A percentile compares a stretch with the other conserved stretches of the same genome.
These are phyloP conservation scores for Apteryx owenii DNA, from an alignment of 2,113 vertebrate species.

Conservation along the genomic window DNA sequence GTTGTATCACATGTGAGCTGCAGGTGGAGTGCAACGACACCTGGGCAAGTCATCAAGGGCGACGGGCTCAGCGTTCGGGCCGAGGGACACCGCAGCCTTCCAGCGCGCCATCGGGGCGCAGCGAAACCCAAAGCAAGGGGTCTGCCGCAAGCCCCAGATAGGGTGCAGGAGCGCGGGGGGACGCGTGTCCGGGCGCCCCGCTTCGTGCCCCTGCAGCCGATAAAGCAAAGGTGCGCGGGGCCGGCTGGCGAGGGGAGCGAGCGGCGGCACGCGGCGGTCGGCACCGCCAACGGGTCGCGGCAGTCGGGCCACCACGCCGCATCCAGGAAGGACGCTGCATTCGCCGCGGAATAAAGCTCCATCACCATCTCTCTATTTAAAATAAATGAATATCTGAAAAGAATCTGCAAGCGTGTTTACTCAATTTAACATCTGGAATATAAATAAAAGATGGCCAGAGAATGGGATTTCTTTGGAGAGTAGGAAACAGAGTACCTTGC, in stretches of 20 bases:
- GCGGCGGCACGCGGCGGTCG: too few relatives aligned
- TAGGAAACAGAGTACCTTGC: constrained; percentile 49
- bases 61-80: background rate
- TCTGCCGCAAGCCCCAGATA: background rate
- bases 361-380: background rate
- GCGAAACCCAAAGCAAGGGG: too few relatives aligned
- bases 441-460: constrained; percentile 37
- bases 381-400: background rate
- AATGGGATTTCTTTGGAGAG: background rate
- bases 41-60: constrained; percentile 29
- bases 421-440: constrained; percentile 40
- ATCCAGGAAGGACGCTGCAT: too few relatives aligned
- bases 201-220: too few relatives aligned
- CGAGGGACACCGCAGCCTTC: background rate
- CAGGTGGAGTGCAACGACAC: background rate
- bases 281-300: too few relatives aligned
- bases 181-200: too few relatives aligned
- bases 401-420: background rate
- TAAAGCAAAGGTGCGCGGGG: too few relatives aligned
- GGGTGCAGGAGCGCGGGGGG: too few relatives aligned
- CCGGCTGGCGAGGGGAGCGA: too few relatives aligned
- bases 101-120: background rate
- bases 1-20: background rate
- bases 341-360: too few relatives aligned
- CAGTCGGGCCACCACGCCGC: too few relatives aligned